These are phyloP conservation scores for Argya squamiceps DNA, from an alignment of 2,797 vertebrate species.

Conservation along the genomic window DNA sequence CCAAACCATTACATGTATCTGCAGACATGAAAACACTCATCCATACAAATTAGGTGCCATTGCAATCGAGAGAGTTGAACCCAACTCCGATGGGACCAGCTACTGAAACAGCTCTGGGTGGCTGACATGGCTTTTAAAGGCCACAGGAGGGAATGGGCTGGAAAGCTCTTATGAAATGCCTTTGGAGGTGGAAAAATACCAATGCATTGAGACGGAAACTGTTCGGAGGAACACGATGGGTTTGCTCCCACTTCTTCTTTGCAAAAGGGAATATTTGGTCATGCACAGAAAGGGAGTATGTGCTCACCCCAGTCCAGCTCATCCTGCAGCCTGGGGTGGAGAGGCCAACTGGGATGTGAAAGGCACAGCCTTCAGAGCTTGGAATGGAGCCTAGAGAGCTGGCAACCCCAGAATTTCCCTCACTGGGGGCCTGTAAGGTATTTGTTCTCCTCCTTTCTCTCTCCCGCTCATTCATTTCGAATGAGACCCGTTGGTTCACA, in stretches of 20 bases:
- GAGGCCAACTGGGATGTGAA: not conserved
- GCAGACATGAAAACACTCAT: conserved; percentile 1
- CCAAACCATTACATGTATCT: conserved; percentile 19
- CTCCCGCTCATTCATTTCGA: conserved; percentile 16
- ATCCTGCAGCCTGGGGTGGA: not conserved
- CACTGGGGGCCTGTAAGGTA: not conserved
- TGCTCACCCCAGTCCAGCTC: not conserved
- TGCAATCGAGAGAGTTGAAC: not conserved
- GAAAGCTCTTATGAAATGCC: not conserved
- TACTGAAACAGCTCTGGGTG: not conserved
- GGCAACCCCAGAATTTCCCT: not conserved
- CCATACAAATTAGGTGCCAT: conserved; percentile 1
- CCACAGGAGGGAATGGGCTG: not conserved
- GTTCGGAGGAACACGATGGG: not conserved
- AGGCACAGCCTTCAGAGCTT: not conserved
- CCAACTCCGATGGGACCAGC: not conserved
- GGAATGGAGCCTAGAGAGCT: not conserved
- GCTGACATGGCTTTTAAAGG: not conserved
- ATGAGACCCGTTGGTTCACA: not conserved
- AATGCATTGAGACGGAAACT: not conserved
- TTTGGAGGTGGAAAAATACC: conserved; percentile 7
- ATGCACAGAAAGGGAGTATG: not conserved
- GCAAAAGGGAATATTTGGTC: not conserved
- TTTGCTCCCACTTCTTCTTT: not conserved
- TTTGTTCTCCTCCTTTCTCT: conserved; percentile 27